Percentiles rank a stretch among this genome's conserved stretches.
Conservation (phyloP, 2,797 vertebrate species). For the Tamandua tetradactyla region DNA sequence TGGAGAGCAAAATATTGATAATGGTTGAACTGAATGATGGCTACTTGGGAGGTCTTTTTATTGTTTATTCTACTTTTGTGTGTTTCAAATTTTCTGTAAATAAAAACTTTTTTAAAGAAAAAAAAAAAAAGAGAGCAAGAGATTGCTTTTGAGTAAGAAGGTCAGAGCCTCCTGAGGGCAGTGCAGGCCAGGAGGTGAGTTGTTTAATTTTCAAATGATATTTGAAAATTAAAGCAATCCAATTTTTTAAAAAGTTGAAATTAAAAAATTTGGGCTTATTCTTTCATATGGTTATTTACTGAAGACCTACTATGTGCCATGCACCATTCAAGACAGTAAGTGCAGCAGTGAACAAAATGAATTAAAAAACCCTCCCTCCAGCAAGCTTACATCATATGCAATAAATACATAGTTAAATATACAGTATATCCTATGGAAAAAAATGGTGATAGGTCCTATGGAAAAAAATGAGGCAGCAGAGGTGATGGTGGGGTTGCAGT, state of each 20-base stretch:
- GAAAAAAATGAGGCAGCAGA: background rate
- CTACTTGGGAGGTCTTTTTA: background rate
- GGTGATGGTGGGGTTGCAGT: background rate
- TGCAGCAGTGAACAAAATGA: background rate
- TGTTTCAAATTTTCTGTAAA: constrained; percentile 8
- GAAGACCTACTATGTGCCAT: background rate
- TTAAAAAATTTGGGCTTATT: background rate
- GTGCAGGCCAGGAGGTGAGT: background rate
- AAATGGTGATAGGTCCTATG: background rate
- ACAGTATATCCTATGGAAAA: background rate
- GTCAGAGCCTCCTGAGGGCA: background rate
- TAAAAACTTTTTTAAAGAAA: background rate
- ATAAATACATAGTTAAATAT: background rate
- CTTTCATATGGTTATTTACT: background rate
- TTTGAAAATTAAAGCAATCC: background rate
- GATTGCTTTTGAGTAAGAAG: background rate
- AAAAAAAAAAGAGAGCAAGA: background rate
- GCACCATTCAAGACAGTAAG: background rate
- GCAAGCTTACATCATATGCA: background rate
- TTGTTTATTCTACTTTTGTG: background rate
- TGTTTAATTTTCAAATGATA: background rate
- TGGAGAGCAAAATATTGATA: background rate
- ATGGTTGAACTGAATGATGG: background rate
- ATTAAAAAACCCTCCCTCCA: background rate
- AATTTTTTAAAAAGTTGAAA: background rate